These are phyloP conservation scores for Oxyteleia sp. DNA, from an alignment of 2,888 invertebrate species.

Conservation along the genomic window DNA sequence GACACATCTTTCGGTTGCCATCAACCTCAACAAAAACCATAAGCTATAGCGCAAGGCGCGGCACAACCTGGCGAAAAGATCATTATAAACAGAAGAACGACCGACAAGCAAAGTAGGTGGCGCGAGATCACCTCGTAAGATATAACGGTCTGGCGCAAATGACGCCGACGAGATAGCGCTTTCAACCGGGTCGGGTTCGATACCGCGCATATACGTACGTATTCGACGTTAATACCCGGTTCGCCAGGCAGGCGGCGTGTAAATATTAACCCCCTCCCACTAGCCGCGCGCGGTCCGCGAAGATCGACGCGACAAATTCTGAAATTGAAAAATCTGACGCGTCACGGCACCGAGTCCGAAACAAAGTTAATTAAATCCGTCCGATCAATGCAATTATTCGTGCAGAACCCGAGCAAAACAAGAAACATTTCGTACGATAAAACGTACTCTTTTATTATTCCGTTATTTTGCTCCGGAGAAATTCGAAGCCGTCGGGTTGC, in stretches of 20 bases:
- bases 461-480: constrained; percentile 53
- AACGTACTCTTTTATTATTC: constrained; percentile 46
- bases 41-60: constrained; percentile 24
- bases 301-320: constrained; percentile 35
- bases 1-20: too few relatives aligned
- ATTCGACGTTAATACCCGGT: constrained; percentile 36
- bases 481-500: constrained; percentile 41
- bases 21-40: constrained; percentile 31
- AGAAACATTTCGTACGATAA: constrained; percentile 40
- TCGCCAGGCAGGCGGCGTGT: constrained; percentile 26
- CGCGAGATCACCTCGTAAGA: constrained; percentile 75
- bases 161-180: constrained; percentile 75
- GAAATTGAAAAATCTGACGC: constrained; percentile 46
- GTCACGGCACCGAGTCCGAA: constrained; percentile 20
- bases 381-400: constrained; percentile 50
- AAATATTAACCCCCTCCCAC: constrained; percentile 58
- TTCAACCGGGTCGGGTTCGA: constrained; percentile 75
- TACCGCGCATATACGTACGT: constrained; percentile 21
- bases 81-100: constrained; percentile 69
- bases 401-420: constrained; percentile 20
- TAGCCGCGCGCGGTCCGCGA: constrained; percentile 6
- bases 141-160: constrained; percentile 76
- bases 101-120: constrained; percentile 58
- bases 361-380: constrained; percentile 54
- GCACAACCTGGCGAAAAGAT: constrained; percentile 52